phyloP scores from a whole-genome alignment of 1,140 invertebrate species.

The Acromyrmex echinatior region DNA sequence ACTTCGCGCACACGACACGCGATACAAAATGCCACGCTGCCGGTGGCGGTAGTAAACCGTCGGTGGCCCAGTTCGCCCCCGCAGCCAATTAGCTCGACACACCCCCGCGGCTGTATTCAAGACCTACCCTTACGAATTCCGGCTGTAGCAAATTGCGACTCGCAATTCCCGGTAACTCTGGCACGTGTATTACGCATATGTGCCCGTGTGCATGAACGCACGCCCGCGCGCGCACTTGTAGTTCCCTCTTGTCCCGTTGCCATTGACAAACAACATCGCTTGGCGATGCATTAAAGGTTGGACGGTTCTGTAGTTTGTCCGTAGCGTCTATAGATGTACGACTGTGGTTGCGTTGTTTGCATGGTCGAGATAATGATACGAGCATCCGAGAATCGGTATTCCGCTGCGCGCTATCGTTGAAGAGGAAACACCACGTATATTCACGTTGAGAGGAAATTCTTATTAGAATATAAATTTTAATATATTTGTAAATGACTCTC shows the following conservation, averaged over 20 bases:
- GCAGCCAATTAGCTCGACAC: constrained; percentile 73
- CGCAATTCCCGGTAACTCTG: constrained; percentile 66
- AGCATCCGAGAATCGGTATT: constrained; percentile 31
- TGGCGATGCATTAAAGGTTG: constrained; percentile 66
- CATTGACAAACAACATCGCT: constrained; percentile 62
- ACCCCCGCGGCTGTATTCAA: constrained; percentile 68
- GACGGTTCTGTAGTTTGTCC: constrained; percentile 68
- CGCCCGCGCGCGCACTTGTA: constrained; percentile 26
- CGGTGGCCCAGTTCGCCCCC: constrained; percentile 66
- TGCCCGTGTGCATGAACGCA: not conserved
- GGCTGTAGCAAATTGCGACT: constrained; percentile 66
- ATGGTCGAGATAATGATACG: constrained; percentile 71
- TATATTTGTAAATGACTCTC: not conserved
- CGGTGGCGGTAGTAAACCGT: constrained; percentile 55
- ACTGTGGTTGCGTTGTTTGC: constrained; percentile 73
- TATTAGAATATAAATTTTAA: not conserved
- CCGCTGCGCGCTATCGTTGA: constrained; percentile 15
- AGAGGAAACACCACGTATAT: not conserved
- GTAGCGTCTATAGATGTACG: constrained; percentile 29
- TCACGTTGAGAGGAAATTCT: not conserved
- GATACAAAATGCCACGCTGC: constrained; percentile 35
- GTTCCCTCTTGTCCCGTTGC: constrained; percentile 28
- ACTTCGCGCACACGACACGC: constrained; percentile 29
- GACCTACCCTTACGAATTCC: constrained; percentile 67
- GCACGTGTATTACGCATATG: constrained; percentile 19